Percentiles rank a stretch among this genome's conserved stretches.
Evolutionary conservation across 2,113 vertebrate species (phyloP).

Genomic region (Uria lomvia): DNA sequence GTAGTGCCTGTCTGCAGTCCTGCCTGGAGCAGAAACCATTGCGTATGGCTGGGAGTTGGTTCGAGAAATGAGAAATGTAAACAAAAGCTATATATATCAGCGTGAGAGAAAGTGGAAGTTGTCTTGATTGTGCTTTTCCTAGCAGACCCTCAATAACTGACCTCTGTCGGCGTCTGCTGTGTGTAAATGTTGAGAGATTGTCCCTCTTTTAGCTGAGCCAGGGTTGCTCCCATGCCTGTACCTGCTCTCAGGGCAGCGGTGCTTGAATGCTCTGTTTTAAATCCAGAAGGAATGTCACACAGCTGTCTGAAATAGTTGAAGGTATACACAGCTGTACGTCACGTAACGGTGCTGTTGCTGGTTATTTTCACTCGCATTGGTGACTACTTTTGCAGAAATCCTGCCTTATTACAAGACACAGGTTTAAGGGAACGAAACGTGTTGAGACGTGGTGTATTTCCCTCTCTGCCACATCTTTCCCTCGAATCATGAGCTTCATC

Average conservation of each 20-base stretch:
- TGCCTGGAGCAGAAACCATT: not conserved
- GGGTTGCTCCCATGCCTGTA: accelerated
- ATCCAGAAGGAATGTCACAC: not conserved
- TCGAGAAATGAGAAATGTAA: not conserved
- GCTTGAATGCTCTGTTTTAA: not conserved
- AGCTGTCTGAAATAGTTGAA: not conserved
- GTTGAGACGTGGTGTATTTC: not conserved
- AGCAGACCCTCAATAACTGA: not conserved
- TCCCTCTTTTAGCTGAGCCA: not conserved
- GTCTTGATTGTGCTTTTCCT: not conserved
- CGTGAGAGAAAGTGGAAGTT: not conserved
- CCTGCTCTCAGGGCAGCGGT: not conserved
- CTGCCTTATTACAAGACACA: not conserved
- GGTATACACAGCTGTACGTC: not conserved
- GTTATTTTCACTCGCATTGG: not conserved
- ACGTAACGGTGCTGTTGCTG: not conserved
- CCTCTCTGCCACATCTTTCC: not conserved
- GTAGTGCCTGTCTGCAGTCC: not conserved
- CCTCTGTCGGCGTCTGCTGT: not conserved
- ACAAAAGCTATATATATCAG: not conserved
- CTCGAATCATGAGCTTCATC: not conserved
- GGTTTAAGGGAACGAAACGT: not conserved
- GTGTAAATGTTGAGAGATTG: not conserved
- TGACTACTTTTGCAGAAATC: not conserved
- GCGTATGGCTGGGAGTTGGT: not conserved